Base-by-base conservation (phyloP, 2,888 invertebrate species). In the Euplagia quadripunctaria region DNA sequence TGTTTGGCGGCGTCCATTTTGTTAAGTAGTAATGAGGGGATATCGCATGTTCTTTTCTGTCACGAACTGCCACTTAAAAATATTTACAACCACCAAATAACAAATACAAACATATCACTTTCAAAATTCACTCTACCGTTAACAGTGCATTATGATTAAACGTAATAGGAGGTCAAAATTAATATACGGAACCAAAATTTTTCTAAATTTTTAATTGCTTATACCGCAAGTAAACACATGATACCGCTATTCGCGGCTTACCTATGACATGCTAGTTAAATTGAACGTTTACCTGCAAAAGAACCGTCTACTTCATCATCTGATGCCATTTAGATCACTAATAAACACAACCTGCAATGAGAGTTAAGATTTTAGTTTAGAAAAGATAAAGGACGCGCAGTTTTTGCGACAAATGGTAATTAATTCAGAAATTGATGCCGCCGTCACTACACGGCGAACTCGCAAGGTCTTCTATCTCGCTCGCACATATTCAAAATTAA, bases 221-320 rank as follows among this genome's bases (percentile, higher is more conserved):
- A 91, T 87, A 93, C 96, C 96, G 95, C 96, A 96, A 94, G 96
- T 96, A 96, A 96, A 96, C 96, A 96, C 96, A 96, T 95, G 96
- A 96, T 96, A 96, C 96, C 96, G 96, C 96, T 96, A 96, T 95
- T 94, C 96, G 94, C 95, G 95, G 95, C 94, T 96, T 96, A 94
- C 94, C 96, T 96, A 96, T 95, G 95, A 96, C 95, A 96, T 94
- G 93, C 95, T 96, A 94, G 93, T 90, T 90, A 93, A 94, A 94
- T 91, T 91, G 86, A 90, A 88, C 89, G 95, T 97, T 98, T 96
- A 98, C 98, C 98, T 96, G 98, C 98, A 92, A 97, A 97, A 93
- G 97, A 97, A 92, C 98, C 98, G 89, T 98, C 98, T 92, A 98
- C 97, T 96, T 98, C 98, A 91, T 98, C 98, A 90, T 98, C 98